A percentile compares a stretch with the other conserved stretches of the same genome.
phyloP scores from a whole-genome alignment of 1,140 invertebrate species.

The Aricia agestis region DNA sequence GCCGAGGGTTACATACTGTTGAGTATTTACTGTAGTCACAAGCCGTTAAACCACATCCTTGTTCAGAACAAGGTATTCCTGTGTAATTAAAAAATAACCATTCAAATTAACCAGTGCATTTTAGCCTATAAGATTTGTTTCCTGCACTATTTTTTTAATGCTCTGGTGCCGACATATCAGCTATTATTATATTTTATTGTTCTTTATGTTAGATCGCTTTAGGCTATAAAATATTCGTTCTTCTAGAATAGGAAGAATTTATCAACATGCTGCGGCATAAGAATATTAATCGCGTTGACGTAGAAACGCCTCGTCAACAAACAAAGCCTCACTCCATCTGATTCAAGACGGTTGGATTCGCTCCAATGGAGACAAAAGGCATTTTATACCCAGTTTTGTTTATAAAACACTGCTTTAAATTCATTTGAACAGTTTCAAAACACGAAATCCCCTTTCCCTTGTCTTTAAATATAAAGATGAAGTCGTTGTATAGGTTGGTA shows the following conservation, averaged over 20 bases:
- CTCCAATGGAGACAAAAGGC: neutral
- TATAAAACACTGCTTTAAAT: neutral
- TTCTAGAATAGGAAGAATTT: neutral
- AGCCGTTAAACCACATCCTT: slow-evolving; percentile 51
- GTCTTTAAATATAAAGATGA: too few species aligned
- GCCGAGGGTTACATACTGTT: too few species aligned
- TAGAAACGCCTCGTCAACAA: neutral
- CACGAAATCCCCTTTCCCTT: too few species aligned
- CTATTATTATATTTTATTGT: too few species aligned
- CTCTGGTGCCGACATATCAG: too few species aligned
- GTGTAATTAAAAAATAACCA: slow-evolving; percentile 55
- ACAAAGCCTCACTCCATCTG: neutral
- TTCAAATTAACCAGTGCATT: too few species aligned
- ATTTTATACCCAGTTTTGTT: neutral
- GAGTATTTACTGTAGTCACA: too few species aligned
- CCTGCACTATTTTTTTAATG: too few species aligned
- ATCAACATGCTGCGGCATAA: neutral
- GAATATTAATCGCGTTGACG: neutral
- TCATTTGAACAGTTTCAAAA: neutral
- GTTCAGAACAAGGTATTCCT: slow-evolving; percentile 33
- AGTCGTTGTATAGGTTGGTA: too few species aligned
- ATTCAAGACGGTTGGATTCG: neutral
- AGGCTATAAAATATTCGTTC: neutral
- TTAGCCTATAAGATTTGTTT: too few species aligned
- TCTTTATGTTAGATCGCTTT: neutral